Conservation (phyloP, 2,888 invertebrate species). For the Tuta absoluta region DNA sequence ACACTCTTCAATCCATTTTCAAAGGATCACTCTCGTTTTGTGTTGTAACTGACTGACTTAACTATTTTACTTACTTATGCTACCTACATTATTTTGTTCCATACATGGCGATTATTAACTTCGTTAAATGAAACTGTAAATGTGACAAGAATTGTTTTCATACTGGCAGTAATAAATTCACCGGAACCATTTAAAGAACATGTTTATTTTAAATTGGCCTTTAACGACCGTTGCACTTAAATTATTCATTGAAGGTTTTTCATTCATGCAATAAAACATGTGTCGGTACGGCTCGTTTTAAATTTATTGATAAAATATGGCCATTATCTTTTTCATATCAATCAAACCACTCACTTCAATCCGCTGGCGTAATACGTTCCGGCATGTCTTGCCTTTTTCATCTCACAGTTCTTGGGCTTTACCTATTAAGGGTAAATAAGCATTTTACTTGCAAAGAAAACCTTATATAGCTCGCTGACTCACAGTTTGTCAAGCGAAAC, state of each 20-base stretch:
- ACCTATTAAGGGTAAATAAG: constrained; percentile 68
- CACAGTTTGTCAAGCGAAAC: constrained; percentile 60
- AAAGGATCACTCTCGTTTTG: constrained; percentile 36
- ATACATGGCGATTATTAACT: too few relatives aligned
- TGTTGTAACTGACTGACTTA: constrained; percentile 45
- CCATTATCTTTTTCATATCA: constrained; percentile 38
- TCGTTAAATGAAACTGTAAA: too few relatives aligned
- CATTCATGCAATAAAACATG: constrained; percentile 13
- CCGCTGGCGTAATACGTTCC: constrained; percentile 53
- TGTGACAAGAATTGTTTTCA: background rate
- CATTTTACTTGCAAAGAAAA: constrained; percentile 62
- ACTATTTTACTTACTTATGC: constrained; percentile 49
- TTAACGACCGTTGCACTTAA: constrained; percentile 17
- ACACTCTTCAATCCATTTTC: constrained; percentile 31
- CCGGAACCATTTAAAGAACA: constrained; percentile 3
- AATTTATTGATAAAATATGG: constrained; percentile 17
- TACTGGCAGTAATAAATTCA: background rate
- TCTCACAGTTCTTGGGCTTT: constrained; percentile 54
- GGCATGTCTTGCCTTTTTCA: constrained; percentile 68
- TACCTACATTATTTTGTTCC: background rate
- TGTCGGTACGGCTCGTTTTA: background rate
- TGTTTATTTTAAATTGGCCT: constrained; percentile 1
- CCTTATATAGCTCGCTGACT: constrained; percentile 73
- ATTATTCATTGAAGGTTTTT: constrained; percentile 3
- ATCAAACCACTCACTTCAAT: constrained; percentile 50